Base-by-base conservation (phyloP, 2,797 vertebrate species). In the Myotis pilosus region DNA sequence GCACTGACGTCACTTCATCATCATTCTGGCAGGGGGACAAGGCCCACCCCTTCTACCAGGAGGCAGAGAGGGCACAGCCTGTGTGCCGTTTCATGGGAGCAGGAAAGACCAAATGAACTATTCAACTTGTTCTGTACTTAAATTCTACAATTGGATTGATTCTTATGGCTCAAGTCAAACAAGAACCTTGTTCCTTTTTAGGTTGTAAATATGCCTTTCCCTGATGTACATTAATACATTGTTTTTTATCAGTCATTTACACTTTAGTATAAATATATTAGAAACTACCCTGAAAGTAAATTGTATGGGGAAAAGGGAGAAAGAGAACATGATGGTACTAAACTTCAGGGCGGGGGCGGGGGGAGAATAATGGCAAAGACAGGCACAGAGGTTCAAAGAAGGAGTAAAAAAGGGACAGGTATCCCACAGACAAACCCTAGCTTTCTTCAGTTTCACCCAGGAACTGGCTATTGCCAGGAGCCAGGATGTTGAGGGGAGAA, bases 21-120 rank as follows among this genome's bases (percentile, higher is more conserved):
- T 30, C 72, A 69, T 82, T 53, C 84, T 84, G 72, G 84, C 55
- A 49, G 74, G 86, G 81, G 44, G 92, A 74, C 4, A 0, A 51
- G 8, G 16, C 36, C 64, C 23, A 28, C 4, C 6, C n/a, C 93
- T 95, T 82, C 49, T 9, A 6, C 82, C n/a, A 68, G 94, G 92
- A 96, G 88, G 86, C 84, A 95, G 47, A 91, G 91, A 85, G 5
- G 89, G 80, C 23, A 17, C 83, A 92, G 94, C 44, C 75, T 49
- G 22, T 16, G 25, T 55, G 60, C n/a, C 78, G 78, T 71, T 90
- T 68, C 81, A 10, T 13, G 28, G 41, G 19, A 41, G 5, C 69
- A 55, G 49, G 30, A n/a, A 79, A 89, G 30, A 49, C n/a, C 75
- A 88, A 88, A n/a, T 3, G 7, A 74, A 83, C 57, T 71, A 60